Conservation (phyloP, 2,797 vertebrate species). For the Spinibarbus caldwelli region DNA sequence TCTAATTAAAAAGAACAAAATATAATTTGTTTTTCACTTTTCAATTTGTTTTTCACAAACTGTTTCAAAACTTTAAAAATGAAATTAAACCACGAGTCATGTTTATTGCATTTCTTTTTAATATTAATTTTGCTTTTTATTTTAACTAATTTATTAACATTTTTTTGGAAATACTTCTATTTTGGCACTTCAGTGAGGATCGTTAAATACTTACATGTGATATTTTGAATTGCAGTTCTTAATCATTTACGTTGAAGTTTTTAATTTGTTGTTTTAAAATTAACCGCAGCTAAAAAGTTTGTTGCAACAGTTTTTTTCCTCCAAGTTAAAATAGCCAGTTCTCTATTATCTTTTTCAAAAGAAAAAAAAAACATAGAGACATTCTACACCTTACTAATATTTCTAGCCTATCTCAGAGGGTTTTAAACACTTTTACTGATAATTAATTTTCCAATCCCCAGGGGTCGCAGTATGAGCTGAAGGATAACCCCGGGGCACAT, state of each 20-base stretch:
- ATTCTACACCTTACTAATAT: neutral
- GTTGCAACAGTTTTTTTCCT: neutral
- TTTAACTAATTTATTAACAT: neutral
- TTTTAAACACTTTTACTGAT: neutral
- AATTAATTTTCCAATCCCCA: slow-evolving; percentile 66
- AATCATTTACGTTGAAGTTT: neutral
- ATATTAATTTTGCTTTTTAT: neutral
- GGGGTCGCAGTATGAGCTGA: slow-evolving; percentile 97
- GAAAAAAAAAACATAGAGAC: neutral
- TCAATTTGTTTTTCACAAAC: no score
- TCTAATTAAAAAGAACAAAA: no score
- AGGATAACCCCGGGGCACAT: slow-evolving; percentile 94
- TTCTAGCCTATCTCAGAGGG: neutral
- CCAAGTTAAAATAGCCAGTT: neutral
- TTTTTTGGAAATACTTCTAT: neutral
- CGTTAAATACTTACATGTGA: neutral
- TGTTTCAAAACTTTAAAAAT: neutral
- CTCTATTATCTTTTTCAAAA: neutral
- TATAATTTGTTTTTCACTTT: neutral
- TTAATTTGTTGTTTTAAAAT: neutral
- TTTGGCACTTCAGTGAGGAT: neutral
- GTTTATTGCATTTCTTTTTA: neutral
- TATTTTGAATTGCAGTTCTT: neutral
- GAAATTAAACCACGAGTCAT: neutral
- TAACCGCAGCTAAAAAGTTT: neutral